phyloP scores from a whole-genome alignment of 2,888 invertebrate genomes.

The Philereme vetulata region DNA sequence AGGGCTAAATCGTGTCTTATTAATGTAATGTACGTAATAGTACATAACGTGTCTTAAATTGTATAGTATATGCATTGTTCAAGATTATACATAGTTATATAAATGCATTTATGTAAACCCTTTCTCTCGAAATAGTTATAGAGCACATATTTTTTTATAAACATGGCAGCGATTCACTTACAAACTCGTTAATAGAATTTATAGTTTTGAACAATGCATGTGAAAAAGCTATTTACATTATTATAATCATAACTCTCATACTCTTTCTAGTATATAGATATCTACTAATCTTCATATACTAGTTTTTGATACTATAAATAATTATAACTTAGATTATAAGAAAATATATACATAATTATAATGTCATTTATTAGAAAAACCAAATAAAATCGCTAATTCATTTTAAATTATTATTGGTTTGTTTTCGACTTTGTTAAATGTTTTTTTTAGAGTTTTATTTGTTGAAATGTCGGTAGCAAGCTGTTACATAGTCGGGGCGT shows the following conservation, averaged over 20 bases:
- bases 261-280: slow-evolving; percentile 24
- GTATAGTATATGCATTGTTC: slow-evolving; percentile 27
- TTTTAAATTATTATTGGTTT: slow-evolving; percentile 42
- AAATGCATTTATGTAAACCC: slow-evolving; percentile 21
- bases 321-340: slow-evolving; percentile 28
- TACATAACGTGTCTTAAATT: slow-evolving; percentile 34
- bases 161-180: slow-evolving; percentile 7
- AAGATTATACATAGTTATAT: slow-evolving; percentile 17
- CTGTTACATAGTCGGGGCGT: not conserved
- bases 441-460: slow-evolving; percentile 39
- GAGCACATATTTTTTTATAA: not conserved
- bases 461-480: slow-evolving; percentile 30
- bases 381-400: slow-evolving; percentile 41
- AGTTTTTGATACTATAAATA: slow-evolving; percentile 48
- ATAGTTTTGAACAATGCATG: slow-evolving; percentile 30
- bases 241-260: slow-evolving; percentile 35
- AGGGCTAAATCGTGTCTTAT: slow-evolving; percentile 64
- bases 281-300: slow-evolving; percentile 32
- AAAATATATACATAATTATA: slow-evolving; percentile 27
- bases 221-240: slow-evolving; percentile 26
- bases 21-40: slow-evolving; percentile 43
- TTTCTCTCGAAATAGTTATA: not conserved
- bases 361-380: slow-evolving; percentile 39
- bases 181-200: not conserved
- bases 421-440: slow-evolving; percentile 38